A percentile compares a stretch with the other conserved stretches of the same genome.
phyloP scores from a whole-genome alignment of 1,140 invertebrate species.

The Aphelinus certus region DNA sequence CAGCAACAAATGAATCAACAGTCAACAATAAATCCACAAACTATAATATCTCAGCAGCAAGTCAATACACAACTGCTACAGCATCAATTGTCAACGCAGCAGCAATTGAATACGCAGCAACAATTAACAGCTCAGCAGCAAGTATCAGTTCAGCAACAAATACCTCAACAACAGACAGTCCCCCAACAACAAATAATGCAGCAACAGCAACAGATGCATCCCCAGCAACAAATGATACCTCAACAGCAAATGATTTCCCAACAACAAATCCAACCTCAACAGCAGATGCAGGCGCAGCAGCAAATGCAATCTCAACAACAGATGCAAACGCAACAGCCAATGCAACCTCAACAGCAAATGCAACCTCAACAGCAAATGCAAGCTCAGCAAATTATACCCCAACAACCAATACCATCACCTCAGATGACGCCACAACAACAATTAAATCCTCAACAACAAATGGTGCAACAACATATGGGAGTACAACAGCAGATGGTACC shows the following conservation, averaged over 20 bases:
- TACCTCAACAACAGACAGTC: slow-evolving; percentile 38
- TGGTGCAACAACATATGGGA: slow-evolving; percentile 47
- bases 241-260: slow-evolving; percentile 54
- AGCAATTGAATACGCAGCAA: slow-evolving; percentile 50
- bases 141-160: slow-evolving; percentile 13
- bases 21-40: slow-evolving; percentile 44
- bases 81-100: slow-evolving; percentile 50
- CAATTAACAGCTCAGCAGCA: slow-evolving; percentile 56
- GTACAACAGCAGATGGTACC: slow-evolving; percentile 50
- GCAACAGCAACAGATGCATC: slow-evolving; percentile 44
- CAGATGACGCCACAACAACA: slow-evolving; percentile 48
- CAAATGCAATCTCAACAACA: slow-evolving; percentile 50
- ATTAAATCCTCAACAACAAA: slow-evolving; percentile 48
- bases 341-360: slow-evolving; percentile 48
- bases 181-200: slow-evolving; percentile 44
- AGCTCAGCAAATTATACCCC: slow-evolving; percentile 42
- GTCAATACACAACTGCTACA: slow-evolving; percentile 53
- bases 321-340: slow-evolving; percentile 34
- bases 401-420: slow-evolving; percentile 34
- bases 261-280: slow-evolving; percentile 48
- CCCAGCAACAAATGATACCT: slow-evolving; percentile 48
- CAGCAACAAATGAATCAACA: slow-evolving; percentile 51
- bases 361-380: slow-evolving; percentile 44
- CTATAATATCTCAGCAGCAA: slow-evolving; percentile 46
- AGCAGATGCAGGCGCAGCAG: slow-evolving; percentile 54